Evolutionary conservation across 92 coral and sea anemone species (phyloP), one percentile per base, ranked within the genome.

Genomic region (Desmophyllum pertusum): DNA sequence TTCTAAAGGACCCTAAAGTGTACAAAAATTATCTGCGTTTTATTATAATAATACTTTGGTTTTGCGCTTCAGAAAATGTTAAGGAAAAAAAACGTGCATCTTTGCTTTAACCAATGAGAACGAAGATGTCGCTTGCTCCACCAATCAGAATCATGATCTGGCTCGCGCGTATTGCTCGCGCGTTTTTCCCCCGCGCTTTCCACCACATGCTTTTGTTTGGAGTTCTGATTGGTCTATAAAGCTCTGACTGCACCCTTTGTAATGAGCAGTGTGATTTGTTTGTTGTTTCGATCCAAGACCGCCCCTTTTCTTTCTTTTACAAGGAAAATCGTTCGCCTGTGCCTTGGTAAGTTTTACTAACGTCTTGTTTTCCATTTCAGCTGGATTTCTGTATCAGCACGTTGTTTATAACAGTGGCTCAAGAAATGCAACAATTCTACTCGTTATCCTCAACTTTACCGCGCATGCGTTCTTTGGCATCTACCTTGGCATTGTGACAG

Each of bases 381-480:
- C 78, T 77, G 91, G 96, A 41, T 46, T 68, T 5, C 37, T 80
- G 15, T 93, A 90, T 77, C 85, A 87, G 76, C 88, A 84, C 70
- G 81, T 93, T 63, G 18, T 93, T 36, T 67, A 86, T 51, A 74
- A 41, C 38, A 69, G 89, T 53, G 90, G 92, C 14, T 88, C 93
- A 33, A 19, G 73, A 53, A 90, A 85, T 52, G 84, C 48, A 9
- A 77, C 90, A 10, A 79, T 75, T 25, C 65, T 87, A 35, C 87
- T 82, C 27, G 30, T 88, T 38, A 51, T 84, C 71, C 81, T 93
- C 35, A 93, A 88, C 76, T 89, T 93, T 41, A 86, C 91, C 30
- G 85, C 86, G 25, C 93, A 93, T 67, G 63, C 90, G n/a, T 84
- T 90, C 57, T 87, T 90, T 78, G 93, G 96, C 40, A 85, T 93